phyloP scores from a whole-genome alignment of 1,140 invertebrate genomes.

The Drosophila littoralis region DNA sequence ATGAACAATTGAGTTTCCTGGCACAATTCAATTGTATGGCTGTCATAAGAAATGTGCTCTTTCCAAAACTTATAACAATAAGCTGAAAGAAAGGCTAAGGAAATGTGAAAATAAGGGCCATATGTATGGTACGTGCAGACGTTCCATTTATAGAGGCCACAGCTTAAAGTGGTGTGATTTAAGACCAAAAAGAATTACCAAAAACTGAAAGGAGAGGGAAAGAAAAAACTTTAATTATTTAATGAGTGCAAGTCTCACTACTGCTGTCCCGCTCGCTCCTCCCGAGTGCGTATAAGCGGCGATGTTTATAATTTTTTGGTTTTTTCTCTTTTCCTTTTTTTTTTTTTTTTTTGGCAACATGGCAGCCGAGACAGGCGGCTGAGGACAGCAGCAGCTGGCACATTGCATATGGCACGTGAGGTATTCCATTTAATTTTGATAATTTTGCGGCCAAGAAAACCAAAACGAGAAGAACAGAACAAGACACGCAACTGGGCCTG shows the following conservation, averaged over 20 bases:
- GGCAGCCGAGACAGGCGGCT: constrained; percentile 40
- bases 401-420: constrained; percentile 76
- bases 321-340: constrained; percentile 4
- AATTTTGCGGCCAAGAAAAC: constrained; percentile 38
- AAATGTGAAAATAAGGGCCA: constrained; percentile 22
- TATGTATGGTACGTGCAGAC: constrained; percentile 29
- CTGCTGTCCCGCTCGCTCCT: constrained; percentile 15
- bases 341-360: constrained; percentile 51
- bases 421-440: constrained; percentile 67
- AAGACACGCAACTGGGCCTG: constrained; percentile 61
- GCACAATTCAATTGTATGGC: background rate
- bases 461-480: background rate
- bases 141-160: constrained; percentile 19
- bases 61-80: background rate
- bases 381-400: constrained; percentile 51
- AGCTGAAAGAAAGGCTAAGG: background rate
- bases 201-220: constrained; percentile 14
- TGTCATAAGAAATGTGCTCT: background rate
- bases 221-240: constrained; percentile 66
- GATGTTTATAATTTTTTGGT: constrained; percentile 32
- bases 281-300: constrained; percentile 1
- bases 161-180: constrained; percentile 68
- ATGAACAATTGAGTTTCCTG: background rate
- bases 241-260: constrained; percentile 48
- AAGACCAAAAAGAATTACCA: constrained; percentile 17